Evolutionary conservation across 2,113 vertebrate species (phyloP).

Genomic region (Cervus canadensis): DNA sequence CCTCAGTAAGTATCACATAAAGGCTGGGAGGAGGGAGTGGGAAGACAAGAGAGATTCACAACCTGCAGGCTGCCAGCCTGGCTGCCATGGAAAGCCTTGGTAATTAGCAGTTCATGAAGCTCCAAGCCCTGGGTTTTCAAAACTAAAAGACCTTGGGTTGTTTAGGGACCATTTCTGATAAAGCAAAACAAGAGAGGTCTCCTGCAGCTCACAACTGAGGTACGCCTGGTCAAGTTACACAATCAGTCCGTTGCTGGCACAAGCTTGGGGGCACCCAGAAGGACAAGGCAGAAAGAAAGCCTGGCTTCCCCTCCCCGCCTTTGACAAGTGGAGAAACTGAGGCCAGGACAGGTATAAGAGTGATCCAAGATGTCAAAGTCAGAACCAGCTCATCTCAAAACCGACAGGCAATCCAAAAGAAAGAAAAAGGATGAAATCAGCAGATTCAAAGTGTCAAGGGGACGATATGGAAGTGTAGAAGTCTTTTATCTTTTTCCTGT

Average conservation of each 20-base stretch:
- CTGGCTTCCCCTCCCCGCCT: not conserved
- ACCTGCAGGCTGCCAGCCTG: not conserved
- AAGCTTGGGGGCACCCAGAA: not conserved
- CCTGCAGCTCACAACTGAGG: not conserved
- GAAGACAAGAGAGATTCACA: not conserved
- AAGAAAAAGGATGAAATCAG: not conserved
- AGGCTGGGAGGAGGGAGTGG: not conserved
- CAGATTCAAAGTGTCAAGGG: not conserved
- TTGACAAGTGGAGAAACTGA: slow-evolving; percentile 34
- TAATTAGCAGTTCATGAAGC: not conserved
- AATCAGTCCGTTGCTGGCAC: not conserved
- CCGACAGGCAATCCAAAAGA: not conserved
- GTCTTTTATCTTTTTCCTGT: not conserved
- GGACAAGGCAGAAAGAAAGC: not conserved
- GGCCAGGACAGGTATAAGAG: not conserved
- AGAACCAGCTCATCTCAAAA: not conserved
- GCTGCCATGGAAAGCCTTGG: not conserved
- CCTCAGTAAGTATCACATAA: not conserved
- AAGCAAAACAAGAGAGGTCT: not conserved
- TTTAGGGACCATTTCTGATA: not conserved
- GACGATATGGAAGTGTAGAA: not conserved
- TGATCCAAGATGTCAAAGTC: not conserved
- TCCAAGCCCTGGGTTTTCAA: not conserved
- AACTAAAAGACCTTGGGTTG: slow-evolving; percentile 2
- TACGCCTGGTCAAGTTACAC: slow-evolving; percentile 1